Base-by-base conservation (phyloP, 2,888 invertebrate species). In the Trichopria drosophilae region DNA sequence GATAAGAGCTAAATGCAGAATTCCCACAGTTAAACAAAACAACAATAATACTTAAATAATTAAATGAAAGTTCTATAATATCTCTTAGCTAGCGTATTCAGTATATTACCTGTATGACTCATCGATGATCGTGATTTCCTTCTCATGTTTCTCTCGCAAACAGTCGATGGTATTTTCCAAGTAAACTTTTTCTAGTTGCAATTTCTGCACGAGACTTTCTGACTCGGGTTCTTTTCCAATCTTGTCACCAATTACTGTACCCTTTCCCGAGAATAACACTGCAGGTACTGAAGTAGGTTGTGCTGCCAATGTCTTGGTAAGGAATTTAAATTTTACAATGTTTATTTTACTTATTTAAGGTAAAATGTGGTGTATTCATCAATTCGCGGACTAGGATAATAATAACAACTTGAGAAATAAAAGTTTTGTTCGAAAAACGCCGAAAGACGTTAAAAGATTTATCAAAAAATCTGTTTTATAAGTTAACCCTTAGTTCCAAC, bases 71-170 rank as follows among this genome's bases (percentile, higher is more conserved):
- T 24, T 32, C 19, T 28, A 29, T 24, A 7, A 13, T 31, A 20
- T 18, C 32, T 39, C 3, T 3, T 23, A 1, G 7, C 31, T 23
- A 28, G 19, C 28, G 10, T 39, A 10, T 4, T 10, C 3, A n/a
- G n/a, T n/a, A n/a, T 50, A 49, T 44, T 65, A 74, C 74, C 64
- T 66, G 40, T 73, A 68, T 3, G 69, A 73, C 40, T 72, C 68
- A 51, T 72, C 63, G 10, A 71, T 55, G 48, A 71, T 68, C 26
- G 51, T 45, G 12, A 71, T 64, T 58, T 75, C 75, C 45, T 60
- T 67, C 34, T 68, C 65, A 41, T 75, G 69, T 41, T 66, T 70
- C 20, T 71, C 65, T 42, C 63, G 71, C 20, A 69, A 34, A 48
- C 55, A 66, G 3, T 66, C 64, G 36, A 73, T 31, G 16, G 62